Evolutionary conservation across 2,113 vertebrate genomes (phyloP).

Genomic region (Oophaga pumilio): DNA sequence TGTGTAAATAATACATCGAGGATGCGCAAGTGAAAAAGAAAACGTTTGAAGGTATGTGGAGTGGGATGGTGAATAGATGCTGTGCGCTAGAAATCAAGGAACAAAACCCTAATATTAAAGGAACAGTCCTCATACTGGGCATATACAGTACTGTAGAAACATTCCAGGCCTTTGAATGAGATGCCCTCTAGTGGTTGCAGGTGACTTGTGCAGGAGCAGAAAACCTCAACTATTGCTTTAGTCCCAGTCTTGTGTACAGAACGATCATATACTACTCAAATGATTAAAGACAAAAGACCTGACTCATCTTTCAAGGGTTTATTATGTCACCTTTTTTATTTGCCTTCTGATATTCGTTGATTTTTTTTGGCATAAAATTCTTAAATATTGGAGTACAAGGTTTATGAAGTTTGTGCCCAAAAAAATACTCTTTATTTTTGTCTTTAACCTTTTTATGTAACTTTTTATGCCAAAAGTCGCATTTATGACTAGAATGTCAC

Average conservation of each 20-base stretch:
- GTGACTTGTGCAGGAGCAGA: not conserved
- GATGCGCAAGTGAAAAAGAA: not conserved
- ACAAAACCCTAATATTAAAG: too few species aligned
- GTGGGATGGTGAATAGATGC: not conserved
- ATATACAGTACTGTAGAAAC: not conserved
- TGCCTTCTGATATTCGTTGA: too few species aligned
- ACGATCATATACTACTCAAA: not conserved
- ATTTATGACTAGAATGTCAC: too few species aligned
- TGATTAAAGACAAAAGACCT: not conserved
- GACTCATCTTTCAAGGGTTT: too few species aligned
- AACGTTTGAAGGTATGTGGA: not conserved
- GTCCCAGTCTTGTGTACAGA: not conserved
- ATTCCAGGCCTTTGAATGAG: not conserved
- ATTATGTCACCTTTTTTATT: too few species aligned
- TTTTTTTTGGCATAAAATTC: too few species aligned
- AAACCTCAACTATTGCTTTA: not conserved
- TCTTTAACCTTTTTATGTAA: too few species aligned
- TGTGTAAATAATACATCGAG: not conserved
- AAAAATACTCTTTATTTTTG: too few species aligned
- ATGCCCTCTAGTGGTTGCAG: not conserved
- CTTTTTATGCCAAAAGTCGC: too few species aligned
- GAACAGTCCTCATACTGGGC: not conserved
- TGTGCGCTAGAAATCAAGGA: not conserved
- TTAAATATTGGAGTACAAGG: too few species aligned
- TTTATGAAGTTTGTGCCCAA: too few species aligned